These are phyloP conservation scores for Steinernema carpocapsae DNA, from an alignment of 2,888 invertebrate genomes.

Conservation along the genomic window DNA sequence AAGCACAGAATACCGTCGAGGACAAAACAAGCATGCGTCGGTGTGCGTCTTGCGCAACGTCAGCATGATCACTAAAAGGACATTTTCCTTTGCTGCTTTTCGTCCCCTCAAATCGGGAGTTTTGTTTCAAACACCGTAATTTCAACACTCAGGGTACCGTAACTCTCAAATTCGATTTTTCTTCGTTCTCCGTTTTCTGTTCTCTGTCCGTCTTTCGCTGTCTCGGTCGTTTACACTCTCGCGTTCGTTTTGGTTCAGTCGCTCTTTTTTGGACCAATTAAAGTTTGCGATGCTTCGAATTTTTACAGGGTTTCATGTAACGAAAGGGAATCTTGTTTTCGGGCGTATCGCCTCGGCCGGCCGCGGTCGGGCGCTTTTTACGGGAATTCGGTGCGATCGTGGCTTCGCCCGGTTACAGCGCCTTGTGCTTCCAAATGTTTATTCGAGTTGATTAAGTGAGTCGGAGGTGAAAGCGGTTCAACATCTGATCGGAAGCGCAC, in stretches of 20 bases:
- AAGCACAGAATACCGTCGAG: neutral
- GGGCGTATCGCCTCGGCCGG: slow-evolving; percentile 3
- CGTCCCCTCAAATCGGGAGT: too few species aligned
- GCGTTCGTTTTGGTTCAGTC: neutral
- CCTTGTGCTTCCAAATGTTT: slow-evolving; percentile 11
- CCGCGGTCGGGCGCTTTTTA: neutral
- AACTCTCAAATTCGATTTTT: too few species aligned
- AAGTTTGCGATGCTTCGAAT: slow-evolving; percentile 23
- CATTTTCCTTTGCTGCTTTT: too few species aligned
- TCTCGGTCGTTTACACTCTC: neutral
- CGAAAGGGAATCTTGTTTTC: slow-evolving; percentile 32
- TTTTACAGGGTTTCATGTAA: slow-evolving; percentile 25
- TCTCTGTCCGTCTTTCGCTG: neutral
- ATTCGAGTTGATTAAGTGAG: slow-evolving; percentile 29
- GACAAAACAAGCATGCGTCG: neutral
- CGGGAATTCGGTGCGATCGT: slow-evolving; percentile 19
- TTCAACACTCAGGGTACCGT: too few species aligned
- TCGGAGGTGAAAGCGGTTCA: slow-evolving; percentile 24
- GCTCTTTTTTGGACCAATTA: slow-evolving; percentile 20
- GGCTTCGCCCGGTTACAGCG: slow-evolving; percentile 23
- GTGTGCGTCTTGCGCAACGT: neutral
- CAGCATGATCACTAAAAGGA: neutral
- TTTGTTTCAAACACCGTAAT: too few species aligned
- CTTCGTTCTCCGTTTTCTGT: neutral
- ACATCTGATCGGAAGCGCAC: slow-evolving; percentile 11